Base-by-base conservation (phyloP, 35 echinoderm and acorn worm genomes). In the Stichopus chloronotus region DNA sequence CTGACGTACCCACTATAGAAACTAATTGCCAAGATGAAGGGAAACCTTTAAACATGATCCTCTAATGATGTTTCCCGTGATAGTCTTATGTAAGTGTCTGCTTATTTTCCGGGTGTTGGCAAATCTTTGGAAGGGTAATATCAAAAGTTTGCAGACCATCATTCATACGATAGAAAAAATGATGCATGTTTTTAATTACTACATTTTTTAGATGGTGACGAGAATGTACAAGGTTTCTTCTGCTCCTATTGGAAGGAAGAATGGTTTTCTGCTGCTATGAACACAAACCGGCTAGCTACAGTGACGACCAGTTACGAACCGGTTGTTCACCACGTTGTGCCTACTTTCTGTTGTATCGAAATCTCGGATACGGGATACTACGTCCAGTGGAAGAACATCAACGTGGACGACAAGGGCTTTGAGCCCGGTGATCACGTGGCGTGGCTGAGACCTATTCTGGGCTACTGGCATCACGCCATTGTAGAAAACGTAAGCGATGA, bases 391-490 rank as follows among this genome's bases (percentile, higher is more conserved):
- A 72, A 53, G 20, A 63, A 88, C 56, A 69, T 88, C 10, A 25
- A 52, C 0, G 0, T 25, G n/a, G 9, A 14, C 8, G 20, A 5
- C 5, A 21, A 10, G 21, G 78, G 25, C 55, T 58, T 93, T 7
- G 83, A 84, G 7, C 24, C 0, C 16, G 92, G 92, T 11, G 92
- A 93, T 30, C 92, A 93, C 83, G 69, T 93, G 25, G 25, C 92
- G 1, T 93, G 92, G 92, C 43, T 72, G n/a, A 60, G 58, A 12
- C 58, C 58, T 7, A 60, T 60, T 60, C 5, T 60, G 58, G 58
- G 58, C 5, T 69, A 83, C 57, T 94, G 93, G 93, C 93, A 94
- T 19, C 93, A 94, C 23, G 93, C 93, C 4, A 91, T 94, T 24
- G 93, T 94, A 8, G 77, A 58, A 10, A 78, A 69, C 2, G 53